Percentiles rank a stretch among this genome's conserved stretches.
Evolutionary conservation across 2,797 vertebrate species (phyloP).

Genomic region (Psittacula echo): DNA sequence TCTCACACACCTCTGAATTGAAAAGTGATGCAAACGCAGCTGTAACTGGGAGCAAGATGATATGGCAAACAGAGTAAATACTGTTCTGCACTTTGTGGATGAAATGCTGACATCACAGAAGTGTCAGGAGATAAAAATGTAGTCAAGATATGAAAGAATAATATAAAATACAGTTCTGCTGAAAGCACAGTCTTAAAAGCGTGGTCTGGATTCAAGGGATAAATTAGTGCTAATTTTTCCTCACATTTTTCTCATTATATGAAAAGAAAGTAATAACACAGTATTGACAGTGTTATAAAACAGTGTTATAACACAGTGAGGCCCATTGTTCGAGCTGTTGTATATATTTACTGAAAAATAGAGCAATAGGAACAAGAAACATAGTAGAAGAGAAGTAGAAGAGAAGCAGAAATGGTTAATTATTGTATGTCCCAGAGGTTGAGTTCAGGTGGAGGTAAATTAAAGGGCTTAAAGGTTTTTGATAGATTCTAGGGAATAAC

Average conservation of each 20-base stretch:
- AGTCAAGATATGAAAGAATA: background rate
- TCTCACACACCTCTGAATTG: background rate
- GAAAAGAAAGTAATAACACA: background rate
- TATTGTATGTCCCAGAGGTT: background rate
- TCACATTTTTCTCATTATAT: background rate
- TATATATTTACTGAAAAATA: background rate
- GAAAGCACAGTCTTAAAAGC: background rate
- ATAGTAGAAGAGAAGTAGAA: background rate
- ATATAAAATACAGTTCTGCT: background rate
- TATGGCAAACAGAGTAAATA: background rate
- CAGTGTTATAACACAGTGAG: background rate
- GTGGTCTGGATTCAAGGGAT: background rate
- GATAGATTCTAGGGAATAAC: background rate
- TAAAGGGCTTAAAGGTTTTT: background rate
- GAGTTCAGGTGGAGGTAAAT: background rate
- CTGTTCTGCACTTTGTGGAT: background rate
- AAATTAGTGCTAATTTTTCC: background rate
- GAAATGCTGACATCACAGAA: slow-evolving; percentile 7
- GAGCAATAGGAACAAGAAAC: background rate
- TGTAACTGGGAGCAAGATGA: background rate
- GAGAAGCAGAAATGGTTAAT: background rate
- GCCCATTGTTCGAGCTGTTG: background rate
- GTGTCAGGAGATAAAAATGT: background rate
- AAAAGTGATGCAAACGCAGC: background rate
- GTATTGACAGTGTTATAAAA: background rate